These are phyloP conservation scores for Antigone vipio DNA, from an alignment of 2,113 vertebrate species.

Conservation along the genomic window DNA sequence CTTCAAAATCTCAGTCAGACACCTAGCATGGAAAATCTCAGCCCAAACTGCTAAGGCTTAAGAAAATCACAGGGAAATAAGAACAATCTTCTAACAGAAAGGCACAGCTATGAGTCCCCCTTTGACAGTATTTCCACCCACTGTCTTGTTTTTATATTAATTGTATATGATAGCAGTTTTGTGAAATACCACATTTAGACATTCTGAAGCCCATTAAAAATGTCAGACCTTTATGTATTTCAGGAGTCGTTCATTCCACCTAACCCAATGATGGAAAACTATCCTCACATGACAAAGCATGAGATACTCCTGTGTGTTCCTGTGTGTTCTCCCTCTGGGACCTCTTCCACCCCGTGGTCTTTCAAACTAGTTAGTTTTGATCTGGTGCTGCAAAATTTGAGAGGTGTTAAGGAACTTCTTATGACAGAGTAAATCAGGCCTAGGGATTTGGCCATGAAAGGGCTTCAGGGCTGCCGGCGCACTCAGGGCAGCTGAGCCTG, in stretches of 20 bases:
- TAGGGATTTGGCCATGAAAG: background rate
- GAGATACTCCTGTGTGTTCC: background rate
- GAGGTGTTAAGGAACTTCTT: background rate
- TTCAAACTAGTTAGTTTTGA: background rate
- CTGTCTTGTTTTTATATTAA: background rate
- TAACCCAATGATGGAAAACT: background rate
- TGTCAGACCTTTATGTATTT: background rate
- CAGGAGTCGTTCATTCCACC: background rate
- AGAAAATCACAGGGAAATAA: background rate
- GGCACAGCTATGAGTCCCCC: background rate
- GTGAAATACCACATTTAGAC: background rate
- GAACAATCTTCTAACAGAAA: background rate
- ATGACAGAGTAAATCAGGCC: background rate
- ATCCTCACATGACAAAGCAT: background rate
- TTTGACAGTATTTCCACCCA: background rate
- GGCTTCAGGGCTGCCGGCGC: background rate
- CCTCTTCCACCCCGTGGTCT: background rate
- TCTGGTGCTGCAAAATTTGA: background rate
- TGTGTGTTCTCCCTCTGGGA: background rate
- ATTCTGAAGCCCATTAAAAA: background rate
- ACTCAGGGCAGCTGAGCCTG: background rate
- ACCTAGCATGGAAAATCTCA: background rate
- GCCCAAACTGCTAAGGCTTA: background rate
- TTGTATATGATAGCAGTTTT: background rate
- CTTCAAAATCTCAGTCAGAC: background rate